A percentile compares a stretch with the other conserved stretches of the same genome.
These are phyloP conservation scores for Lepidonotus clava DNA, from an alignment of 2,888 invertebrate species.

Conservation along the genomic window DNA sequence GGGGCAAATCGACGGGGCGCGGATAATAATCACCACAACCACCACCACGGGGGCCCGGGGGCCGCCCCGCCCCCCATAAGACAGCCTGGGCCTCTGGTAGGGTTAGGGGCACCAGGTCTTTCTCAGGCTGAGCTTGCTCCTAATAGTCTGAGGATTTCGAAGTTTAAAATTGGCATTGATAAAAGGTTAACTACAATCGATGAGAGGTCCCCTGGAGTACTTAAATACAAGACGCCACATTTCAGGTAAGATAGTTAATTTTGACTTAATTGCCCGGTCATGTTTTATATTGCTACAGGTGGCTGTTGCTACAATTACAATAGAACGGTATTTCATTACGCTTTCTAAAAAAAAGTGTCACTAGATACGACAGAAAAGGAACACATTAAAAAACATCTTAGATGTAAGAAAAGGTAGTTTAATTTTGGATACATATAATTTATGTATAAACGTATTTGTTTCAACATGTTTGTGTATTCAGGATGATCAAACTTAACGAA, in stretches of 20 bases:
- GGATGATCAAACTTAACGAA: no score
- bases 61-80: neutral
- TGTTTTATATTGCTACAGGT: no score
- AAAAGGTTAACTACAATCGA: constrained; percentile 77
- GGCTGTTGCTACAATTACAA: no score
- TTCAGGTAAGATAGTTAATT: constrained; percentile 74
- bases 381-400: no score
- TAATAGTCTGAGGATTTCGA: neutral
- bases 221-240: constrained; percentile 79
- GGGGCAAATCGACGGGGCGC: neutral
- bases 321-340: no score
- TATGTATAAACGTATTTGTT: no score
- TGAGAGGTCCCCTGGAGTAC: constrained; percentile 75
- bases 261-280: no score
- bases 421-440: no score
- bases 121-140: neutral
- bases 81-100: neutral
- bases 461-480: no score
- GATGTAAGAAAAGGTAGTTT: no score
- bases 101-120: neutral
- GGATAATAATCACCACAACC: constrained; percentile 44
- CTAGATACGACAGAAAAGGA: no score
- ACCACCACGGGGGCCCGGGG: constrained; percentile 1
- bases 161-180: constrained; percentile 73
- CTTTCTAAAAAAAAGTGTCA: no score